Evolutionary conservation across 2,797 vertebrate genomes (phyloP).

Genomic region (Mormyrops boulengeri): DNA sequence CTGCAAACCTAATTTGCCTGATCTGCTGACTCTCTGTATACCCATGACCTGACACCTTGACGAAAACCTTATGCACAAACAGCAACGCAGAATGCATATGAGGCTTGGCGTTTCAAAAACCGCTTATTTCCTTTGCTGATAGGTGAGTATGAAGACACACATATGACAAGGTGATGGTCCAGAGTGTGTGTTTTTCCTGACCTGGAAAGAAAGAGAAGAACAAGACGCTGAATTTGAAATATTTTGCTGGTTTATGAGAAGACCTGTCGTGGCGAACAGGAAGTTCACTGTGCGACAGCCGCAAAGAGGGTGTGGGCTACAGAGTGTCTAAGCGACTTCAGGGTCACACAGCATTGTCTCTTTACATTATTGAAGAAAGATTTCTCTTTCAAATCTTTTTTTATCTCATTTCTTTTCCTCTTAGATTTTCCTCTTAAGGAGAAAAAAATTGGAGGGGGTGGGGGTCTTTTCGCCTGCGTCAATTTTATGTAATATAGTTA

Average conservation of each 20-base stretch:
- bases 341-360: background rate
- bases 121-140: background rate
- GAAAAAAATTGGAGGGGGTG: background rate
- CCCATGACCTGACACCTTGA: background rate
- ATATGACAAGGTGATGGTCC: background rate
- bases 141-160: background rate
- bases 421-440: constrained; percentile 1
- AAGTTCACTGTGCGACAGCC: background rate
- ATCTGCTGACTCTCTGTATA: background rate
- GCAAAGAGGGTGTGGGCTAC: background rate
- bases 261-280: background rate
- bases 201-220: background rate
- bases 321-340: background rate
- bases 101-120: background rate
- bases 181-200: background rate
- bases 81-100: background rate
- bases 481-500: background rate
- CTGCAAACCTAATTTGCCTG: background rate
- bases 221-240: background rate
- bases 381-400: constrained; percentile 6
- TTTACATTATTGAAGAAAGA: background rate
- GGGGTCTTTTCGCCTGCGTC: background rate
- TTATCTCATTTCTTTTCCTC: background rate
- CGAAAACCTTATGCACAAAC: background rate
- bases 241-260: background rate